Percentiles rank a stretch among this genome's conserved stretches.
Conservation (phyloP, 2,113 vertebrate species). For the Elanoides forficatus region DNA sequence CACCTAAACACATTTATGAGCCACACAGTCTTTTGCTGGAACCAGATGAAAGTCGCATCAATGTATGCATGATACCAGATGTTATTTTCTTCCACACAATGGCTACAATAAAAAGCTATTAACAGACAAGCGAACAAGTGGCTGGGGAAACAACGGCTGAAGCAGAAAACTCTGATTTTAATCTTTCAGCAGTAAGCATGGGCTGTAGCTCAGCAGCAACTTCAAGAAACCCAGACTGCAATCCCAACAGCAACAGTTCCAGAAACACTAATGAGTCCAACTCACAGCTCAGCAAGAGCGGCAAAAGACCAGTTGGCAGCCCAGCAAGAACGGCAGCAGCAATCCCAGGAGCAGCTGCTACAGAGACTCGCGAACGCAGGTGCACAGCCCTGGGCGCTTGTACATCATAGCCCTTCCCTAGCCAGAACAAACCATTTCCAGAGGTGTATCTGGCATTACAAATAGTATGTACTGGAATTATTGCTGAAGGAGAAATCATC, state of each 20-base stretch:
- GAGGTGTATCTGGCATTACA: neutral
- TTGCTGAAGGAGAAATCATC: neutral
- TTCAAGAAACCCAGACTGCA: neutral
- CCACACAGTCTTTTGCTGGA: neutral
- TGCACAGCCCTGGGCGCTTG: conserved; percentile 18
- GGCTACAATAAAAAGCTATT: neutral
- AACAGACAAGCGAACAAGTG: neutral
- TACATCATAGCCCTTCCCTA: neutral
- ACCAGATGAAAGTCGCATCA: neutral
- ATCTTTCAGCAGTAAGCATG: neutral
- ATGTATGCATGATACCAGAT: neutral
- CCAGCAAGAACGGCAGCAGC: neutral
- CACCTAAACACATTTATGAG: neutral
- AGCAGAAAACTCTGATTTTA: neutral
- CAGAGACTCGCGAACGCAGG: neutral
- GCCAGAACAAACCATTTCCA: conserved; percentile 6
- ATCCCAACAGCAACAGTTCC: neutral
- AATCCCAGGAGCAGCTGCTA: neutral
- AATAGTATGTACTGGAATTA: neutral
- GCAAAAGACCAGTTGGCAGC: neutral
- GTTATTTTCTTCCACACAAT: neutral
- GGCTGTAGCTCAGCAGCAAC: neutral
- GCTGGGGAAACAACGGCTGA: neutral
- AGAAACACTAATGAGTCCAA: neutral
- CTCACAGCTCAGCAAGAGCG: neutral